Conservation (phyloP, 2,797 vertebrate genomes). For the Notoglanidium macrostoma region DNA sequence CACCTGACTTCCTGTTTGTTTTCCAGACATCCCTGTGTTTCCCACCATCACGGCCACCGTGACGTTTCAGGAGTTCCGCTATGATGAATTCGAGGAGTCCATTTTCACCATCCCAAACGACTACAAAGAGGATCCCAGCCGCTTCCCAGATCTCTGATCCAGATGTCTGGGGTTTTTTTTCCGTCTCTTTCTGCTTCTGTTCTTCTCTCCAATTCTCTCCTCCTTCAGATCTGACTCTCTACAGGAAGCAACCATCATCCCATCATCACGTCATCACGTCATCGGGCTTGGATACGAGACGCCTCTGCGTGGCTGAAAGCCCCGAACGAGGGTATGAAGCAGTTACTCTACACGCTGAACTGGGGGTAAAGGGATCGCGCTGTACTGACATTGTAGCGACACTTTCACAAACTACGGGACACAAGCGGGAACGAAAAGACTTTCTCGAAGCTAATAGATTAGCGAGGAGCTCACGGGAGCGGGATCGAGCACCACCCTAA, state of each 20-base stretch:
- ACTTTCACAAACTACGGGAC: constrained; percentile 59
- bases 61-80: constrained; percentile 98
- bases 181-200: background rate
- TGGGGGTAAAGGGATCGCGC: constrained; percentile 68
- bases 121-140: constrained; percentile 97
- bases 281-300: background rate
- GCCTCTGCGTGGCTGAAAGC: background rate
- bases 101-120: constrained; percentile 95
- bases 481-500: constrained; percentile 60
- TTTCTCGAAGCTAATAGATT: background rate
- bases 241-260: background rate
- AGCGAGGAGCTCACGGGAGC: constrained; percentile 49
- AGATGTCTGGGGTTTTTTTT: no score
- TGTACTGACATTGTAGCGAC: constrained; percentile 65
- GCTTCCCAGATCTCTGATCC: constrained; percentile 93
- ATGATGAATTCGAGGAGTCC: constrained; percentile 88
- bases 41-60: constrained; percentile 99
- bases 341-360: constrained; percentile 64
- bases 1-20: background rate
- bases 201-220: background rate
- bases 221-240: background rate
- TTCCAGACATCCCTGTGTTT: constrained; percentile 92
- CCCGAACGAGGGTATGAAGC: background rate
- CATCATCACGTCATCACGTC: background rate
- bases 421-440: no score